Conservation (phyloP, 2,888 invertebrate species). For the Caenorhabditis sp. region DNA sequence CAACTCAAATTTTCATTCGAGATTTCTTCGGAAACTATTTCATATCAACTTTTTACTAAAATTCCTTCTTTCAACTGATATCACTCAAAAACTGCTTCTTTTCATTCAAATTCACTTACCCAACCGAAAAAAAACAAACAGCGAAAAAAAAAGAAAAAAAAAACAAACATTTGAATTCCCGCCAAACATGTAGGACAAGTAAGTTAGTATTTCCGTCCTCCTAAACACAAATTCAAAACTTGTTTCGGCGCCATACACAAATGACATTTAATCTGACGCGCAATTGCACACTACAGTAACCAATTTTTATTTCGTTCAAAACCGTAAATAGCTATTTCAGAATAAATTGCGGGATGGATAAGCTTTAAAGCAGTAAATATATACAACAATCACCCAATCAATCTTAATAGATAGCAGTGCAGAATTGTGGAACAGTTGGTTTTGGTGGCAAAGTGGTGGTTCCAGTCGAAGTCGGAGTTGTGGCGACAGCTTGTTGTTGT, state of each 20-base stretch:
- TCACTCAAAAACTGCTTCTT: no score
- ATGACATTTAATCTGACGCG: not conserved
- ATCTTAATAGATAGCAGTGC: conserved; percentile 62
- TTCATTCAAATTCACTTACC: no score
- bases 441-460: conserved; percentile 54
- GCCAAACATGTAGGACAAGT: no score
- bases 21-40: no score
- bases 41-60: no score
- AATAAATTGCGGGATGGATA: not conserved
- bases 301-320: not conserved
- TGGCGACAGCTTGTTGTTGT: conserved; percentile 21
- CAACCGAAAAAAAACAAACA: not conserved
- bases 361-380: not conserved
- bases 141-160: not conserved
- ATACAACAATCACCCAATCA: not conserved
- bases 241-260: not conserved
- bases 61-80: no score
- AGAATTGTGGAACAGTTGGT: conserved; percentile 68
- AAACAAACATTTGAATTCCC: no score
- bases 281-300: not conserved
- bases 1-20: no score
- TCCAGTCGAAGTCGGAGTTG: conserved; percentile 46
- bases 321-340: not conserved
- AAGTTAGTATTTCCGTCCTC: no score
- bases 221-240: not conserved